phyloP scores from a whole-genome alignment of 2,797 vertebrate genomes.

The Syndactyla subalaris region DNA sequence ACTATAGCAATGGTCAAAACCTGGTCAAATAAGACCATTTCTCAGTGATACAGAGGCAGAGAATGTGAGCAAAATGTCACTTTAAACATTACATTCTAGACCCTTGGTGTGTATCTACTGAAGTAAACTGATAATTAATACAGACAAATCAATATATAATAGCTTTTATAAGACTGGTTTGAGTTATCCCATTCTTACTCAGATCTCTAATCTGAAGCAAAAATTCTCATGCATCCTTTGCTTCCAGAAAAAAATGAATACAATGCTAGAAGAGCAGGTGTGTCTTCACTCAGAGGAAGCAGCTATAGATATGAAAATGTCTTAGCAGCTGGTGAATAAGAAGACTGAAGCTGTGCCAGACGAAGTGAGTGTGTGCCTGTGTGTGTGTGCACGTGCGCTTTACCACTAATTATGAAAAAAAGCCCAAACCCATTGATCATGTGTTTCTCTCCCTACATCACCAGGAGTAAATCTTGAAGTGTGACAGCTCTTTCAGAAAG shows the following conservation, averaged over 20 bases:
- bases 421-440: constrained; percentile 72
- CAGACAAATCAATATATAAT: background rate
- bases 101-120: background rate
- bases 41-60: background rate
- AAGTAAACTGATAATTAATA: background rate
- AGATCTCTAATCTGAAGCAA: constrained; percentile 47
- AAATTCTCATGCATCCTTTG: constrained; percentile 66
- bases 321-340: constrained; percentile 82
- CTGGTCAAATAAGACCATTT: background rate
- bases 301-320: constrained; percentile 79
- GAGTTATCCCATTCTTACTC: constrained; percentile 47
- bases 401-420: constrained; percentile 78
- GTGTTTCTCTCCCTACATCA: constrained; percentile 66
- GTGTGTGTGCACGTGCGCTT: background rate
- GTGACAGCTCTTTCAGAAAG: constrained; percentile 54
- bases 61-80: background rate
- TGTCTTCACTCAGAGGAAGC: constrained; percentile 79
- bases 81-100: background rate
- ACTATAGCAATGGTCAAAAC: background rate
- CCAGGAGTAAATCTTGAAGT: constrained; percentile 47
- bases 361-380: constrained; percentile 11
- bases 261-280: constrained; percentile 80
- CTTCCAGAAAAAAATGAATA: constrained; percentile 72
- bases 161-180: constrained; percentile 2
- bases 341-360: constrained; percentile 80